These are phyloP conservation scores for Parapsyche elsis DNA, from an alignment of 1,140 invertebrate genomes.

Conservation along the genomic window DNA sequence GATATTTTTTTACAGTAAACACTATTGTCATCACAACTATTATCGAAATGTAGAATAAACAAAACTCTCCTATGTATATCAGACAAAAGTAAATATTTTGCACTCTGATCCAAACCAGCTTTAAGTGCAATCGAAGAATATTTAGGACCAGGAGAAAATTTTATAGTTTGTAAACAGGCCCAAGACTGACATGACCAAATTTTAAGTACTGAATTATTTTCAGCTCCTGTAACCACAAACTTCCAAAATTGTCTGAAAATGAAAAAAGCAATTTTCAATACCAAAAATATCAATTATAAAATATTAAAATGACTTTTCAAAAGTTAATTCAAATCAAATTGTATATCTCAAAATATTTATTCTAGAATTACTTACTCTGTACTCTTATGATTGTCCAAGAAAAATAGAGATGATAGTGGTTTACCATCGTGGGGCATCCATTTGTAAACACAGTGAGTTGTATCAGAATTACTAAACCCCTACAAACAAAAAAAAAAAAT, in stretches of 20 bases:
- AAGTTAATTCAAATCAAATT: slow-evolving; percentile 3
- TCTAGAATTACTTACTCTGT: slow-evolving; percentile 78
- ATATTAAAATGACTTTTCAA: slow-evolving; percentile 3
- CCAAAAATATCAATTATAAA: neutral
- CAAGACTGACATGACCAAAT: slow-evolving; percentile 95
- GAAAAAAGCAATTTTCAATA: neutral
- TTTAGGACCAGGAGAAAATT: slow-evolving; percentile 68
- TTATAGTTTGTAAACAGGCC: slow-evolving; percentile 90
- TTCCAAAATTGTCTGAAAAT: slow-evolving; percentile 89
- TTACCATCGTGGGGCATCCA: slow-evolving; percentile 91
- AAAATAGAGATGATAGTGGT: slow-evolving; percentile 87
- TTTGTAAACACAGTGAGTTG: slow-evolving; percentile 84
- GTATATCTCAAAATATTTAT: neutral
- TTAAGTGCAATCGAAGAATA: slow-evolving; percentile 71
- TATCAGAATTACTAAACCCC: slow-evolving; percentile 73
- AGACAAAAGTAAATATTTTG: slow-evolving; percentile 85
- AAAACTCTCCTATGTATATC: slow-evolving; percentile 82
- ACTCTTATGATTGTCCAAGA: slow-evolving; percentile 91
- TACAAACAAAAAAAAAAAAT: too few species aligned
- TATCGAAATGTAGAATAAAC: slow-evolving; percentile 79
- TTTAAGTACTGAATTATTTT: slow-evolving; percentile 91
- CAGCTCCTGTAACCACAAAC: slow-evolving; percentile 89
- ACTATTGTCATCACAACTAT: slow-evolving; percentile 58
- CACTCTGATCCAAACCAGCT: slow-evolving; percentile 83
- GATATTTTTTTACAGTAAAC: slow-evolving; percentile 74